phyloP scores from a whole-genome alignment of 2,888 invertebrate species.

The Chrysodeixis includens region DNA sequence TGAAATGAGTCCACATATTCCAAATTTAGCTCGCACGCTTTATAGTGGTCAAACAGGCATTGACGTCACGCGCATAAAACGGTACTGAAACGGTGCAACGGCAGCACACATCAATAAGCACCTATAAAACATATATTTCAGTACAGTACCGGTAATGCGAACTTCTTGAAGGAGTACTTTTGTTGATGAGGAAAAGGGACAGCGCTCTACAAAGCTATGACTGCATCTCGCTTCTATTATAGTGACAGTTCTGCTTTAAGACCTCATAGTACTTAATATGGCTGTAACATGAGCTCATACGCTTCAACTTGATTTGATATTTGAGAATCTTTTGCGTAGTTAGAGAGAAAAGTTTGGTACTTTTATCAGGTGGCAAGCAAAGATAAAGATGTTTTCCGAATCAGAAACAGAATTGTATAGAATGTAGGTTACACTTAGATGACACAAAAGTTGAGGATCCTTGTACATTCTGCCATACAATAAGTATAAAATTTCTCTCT shows the following conservation, averaged over 20 bases:
- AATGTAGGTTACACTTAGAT: no score
- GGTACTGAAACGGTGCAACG: constrained; percentile 31
- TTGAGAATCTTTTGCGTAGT: neutral
- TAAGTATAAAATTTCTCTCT: no score
- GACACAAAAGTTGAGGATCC: no score
- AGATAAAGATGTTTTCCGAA: no score
- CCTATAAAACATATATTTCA: constrained; percentile 50
- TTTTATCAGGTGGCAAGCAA: neutral
- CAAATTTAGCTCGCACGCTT: constrained; percentile 40
- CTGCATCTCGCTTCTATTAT: no score
- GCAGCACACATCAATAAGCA: constrained; percentile 41
- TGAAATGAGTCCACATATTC: constrained; percentile 41
- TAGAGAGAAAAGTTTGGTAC: neutral
- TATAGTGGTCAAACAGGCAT: constrained; percentile 45
- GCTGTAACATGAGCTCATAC: neutral
- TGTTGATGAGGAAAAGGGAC: no score
- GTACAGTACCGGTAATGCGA: constrained; percentile 21
- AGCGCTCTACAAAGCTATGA: no score
- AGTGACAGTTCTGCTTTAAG: no score
- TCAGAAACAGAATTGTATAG: no score
- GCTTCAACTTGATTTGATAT: neutral
- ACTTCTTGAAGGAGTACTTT: no score
- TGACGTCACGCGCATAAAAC: constrained; percentile 56
- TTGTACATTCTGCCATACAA: no score
- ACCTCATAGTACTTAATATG: no score